These are phyloP conservation scores for Phrynocephalus guinanensis DNA, from an alignment of 2,797 vertebrate genomes.

Conservation along the genomic window DNA sequence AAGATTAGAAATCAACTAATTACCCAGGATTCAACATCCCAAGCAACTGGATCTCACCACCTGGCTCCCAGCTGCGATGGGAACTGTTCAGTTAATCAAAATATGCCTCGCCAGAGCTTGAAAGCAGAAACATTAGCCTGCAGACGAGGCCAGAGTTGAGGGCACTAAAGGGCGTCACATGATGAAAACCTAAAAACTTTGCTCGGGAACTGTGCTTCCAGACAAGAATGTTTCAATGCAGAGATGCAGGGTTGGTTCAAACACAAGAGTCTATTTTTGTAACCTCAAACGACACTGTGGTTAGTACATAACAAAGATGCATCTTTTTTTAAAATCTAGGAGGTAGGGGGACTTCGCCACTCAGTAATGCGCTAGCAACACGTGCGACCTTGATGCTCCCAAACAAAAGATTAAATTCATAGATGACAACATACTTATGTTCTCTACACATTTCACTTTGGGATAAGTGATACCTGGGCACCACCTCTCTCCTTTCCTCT, in stretches of 20 bases:
- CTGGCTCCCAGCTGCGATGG: conserved; percentile 72
- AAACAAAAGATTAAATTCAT: background rate
- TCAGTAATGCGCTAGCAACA: background rate
- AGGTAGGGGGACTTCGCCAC: background rate
- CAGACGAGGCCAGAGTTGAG: background rate
- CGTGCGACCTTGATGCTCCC: background rate
- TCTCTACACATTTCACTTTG: background rate
- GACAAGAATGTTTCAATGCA: conserved; percentile 26
- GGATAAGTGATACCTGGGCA: background rate
- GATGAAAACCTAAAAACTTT: conserved; percentile 44
- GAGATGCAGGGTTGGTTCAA: background rate
- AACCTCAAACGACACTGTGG: background rate
- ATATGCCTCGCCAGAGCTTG: conserved; percentile 50
- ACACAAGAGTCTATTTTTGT: background rate
- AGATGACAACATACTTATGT: background rate
- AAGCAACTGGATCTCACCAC: conserved; percentile 62
- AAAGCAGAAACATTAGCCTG: conserved; percentile 36
- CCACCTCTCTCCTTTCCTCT: background rate
- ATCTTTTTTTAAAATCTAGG: background rate
- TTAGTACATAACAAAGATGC: background rate
- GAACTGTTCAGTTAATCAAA: conserved; percentile 73
- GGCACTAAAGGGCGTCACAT: conserved; percentile 1
- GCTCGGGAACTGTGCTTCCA: conserved; percentile 13
- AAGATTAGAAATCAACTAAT: conserved; percentile 75
- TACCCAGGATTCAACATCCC: conserved; percentile 65